Conservation (phyloP, 2,113 vertebrate genomes). For the Cromileptes altivelis region DNA sequence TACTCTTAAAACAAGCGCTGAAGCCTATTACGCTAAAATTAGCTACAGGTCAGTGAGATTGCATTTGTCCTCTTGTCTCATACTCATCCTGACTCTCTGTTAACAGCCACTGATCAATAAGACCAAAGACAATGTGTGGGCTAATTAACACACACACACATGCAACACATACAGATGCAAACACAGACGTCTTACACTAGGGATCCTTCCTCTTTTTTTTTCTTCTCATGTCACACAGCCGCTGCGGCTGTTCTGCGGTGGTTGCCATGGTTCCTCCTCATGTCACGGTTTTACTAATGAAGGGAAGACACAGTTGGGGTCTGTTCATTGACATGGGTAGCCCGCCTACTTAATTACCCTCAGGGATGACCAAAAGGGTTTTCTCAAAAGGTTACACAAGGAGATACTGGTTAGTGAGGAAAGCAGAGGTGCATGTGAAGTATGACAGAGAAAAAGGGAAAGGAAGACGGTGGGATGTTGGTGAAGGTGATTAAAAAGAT, state of each 20-base stretch:
- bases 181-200: slow-evolving; percentile 7
- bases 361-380: slow-evolving; percentile 33
- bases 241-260: slow-evolving; percentile 33
- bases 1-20: background rate
- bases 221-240: slow-evolving; percentile 36
- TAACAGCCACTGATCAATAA: slow-evolving; percentile 40
- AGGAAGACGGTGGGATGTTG: background rate
- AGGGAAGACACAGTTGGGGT: slow-evolving; percentile 62
- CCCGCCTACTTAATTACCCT: slow-evolving; percentile 45
- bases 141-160: slow-evolving; percentile 28
- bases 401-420: background rate
- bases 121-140: background rate
- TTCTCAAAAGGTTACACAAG: slow-evolving; percentile 28
- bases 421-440: background rate
- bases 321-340: slow-evolving; percentile 57
- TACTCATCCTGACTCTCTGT: background rate
- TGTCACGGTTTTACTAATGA: slow-evolving; percentile 78
- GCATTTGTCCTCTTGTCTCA: background rate
- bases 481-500: background rate
- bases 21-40: background rate
- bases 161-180: background rate
- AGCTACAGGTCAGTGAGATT: too few relatives aligned
- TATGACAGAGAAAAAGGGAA: background rate
- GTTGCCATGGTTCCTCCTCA: slow-evolving; percentile 73
- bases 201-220: slow-evolving; percentile 38